phyloP scores from a whole-genome alignment of 2,797 vertebrate genomes.

The Amblyopsis hoosieri region DNA sequence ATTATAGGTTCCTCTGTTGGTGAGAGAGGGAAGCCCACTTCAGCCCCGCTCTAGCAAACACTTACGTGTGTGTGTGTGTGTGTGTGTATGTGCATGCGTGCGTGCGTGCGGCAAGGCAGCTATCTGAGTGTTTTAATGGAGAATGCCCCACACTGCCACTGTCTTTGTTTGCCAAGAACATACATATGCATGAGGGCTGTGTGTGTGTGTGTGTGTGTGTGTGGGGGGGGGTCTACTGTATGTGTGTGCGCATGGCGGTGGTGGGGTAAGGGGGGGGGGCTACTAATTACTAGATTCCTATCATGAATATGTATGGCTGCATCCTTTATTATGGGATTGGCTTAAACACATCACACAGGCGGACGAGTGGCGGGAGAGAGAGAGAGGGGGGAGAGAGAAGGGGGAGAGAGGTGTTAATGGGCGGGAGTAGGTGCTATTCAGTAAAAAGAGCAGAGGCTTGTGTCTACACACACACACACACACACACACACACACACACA shows the following conservation, averaged over 20 bases:
- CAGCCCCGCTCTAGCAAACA: conserved; percentile 34
- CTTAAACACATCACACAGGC: conserved; percentile 78
- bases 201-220: conserved; percentile 38
- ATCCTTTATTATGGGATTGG: conserved; percentile 83
- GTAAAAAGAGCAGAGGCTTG: too few relatives aligned
- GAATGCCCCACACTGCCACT: conserved; percentile 76
- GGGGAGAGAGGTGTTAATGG: conserved; percentile 28
- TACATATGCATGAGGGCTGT: conserved; percentile 81
- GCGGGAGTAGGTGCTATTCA: background rate
- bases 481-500: too few relatives aligned
- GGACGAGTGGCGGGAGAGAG: conserved; percentile 61
- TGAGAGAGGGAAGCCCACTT: conserved; percentile 53
- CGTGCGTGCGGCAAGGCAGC: conserved; percentile 76
- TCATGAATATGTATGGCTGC: conserved; percentile 87
- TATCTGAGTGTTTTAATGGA: conserved; percentile 84
- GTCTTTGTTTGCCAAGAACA: conserved; percentile 83
- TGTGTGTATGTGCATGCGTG: conserved; percentile 24
- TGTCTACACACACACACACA: too few relatives aligned
- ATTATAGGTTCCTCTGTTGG: conserved; percentile 67
- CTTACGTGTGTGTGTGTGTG: conserved; percentile 32
- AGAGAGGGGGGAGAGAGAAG: conserved; percentile 40
- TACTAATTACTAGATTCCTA: conserved; percentile 85
- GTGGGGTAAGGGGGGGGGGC: conserved; percentile 41
- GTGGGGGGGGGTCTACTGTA: conserved; percentile 12
- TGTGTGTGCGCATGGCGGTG: conserved; percentile 21